A percentile compares a stretch with the other conserved stretches of the same genome.
phyloP scores from a whole-genome alignment of 2,888 invertebrate species.

The Autographa gamma region DNA sequence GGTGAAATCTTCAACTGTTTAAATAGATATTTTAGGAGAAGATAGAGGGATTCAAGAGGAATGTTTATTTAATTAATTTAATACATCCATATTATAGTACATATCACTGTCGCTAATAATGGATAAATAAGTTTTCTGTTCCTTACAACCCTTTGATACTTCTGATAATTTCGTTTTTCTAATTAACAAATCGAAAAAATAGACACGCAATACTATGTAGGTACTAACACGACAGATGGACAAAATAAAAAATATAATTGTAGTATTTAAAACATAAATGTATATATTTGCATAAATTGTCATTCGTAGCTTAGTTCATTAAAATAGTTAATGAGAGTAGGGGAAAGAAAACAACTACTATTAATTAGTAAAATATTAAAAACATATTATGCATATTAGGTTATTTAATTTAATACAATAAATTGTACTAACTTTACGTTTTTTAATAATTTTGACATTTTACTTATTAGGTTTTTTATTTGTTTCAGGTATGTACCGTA shows the following conservation, averaged over 20 bases:
- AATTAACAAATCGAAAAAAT: neutral
- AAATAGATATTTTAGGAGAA: too few relatives aligned
- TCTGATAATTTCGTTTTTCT: neutral
- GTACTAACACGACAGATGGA: neutral
- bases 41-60: too few relatives aligned
- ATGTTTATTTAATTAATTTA: too few relatives aligned
- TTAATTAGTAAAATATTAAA: too few relatives aligned
- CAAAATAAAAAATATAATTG: neutral
- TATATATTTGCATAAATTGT: neutral
- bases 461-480: conserved; percentile 12
- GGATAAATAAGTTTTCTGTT: too few relatives aligned
- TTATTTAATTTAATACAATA: too few relatives aligned
- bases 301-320: neutral
- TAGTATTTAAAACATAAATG: neutral
- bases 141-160: neutral
- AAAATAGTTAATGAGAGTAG: neutral
- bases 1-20: too few relatives aligned
- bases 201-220: neutral
- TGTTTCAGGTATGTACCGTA: conserved; percentile 56
- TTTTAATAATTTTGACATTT: neutral
- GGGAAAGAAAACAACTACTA: neutral
- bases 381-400: too few relatives aligned
- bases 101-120: too few relatives aligned
- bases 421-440: too few relatives aligned
- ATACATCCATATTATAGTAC: too few relatives aligned